These are phyloP conservation scores for Lepidurus packardi DNA, from an alignment of 1,140 invertebrate genomes.

Conservation along the genomic window DNA sequence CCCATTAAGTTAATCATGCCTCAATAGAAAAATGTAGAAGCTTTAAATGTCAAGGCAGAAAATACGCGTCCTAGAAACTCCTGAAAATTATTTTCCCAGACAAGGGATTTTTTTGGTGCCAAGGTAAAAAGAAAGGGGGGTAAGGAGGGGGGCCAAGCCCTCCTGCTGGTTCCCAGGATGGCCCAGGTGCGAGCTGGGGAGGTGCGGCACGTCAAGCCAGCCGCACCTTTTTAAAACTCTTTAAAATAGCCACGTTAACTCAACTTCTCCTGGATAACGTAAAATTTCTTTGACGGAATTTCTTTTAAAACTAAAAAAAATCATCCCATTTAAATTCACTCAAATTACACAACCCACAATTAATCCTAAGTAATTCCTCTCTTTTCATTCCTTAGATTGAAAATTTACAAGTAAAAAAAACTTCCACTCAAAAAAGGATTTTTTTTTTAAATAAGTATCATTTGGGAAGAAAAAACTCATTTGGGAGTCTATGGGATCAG, in stretches of 20 bases:
- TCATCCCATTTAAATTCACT: too few species aligned
- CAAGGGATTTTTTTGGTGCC: background rate
- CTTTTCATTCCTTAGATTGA: too few species aligned
- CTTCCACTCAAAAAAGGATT: background rate
- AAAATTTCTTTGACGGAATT: too few species aligned
- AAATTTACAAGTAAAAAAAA: background rate
- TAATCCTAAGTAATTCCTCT: too few species aligned
- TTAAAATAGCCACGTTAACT: background rate
- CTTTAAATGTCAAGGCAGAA: too few species aligned
- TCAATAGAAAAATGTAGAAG: too few species aligned
- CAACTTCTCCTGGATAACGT: too few species aligned
- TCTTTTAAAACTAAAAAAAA: too few species aligned
- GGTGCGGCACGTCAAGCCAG: conserved; percentile 12
- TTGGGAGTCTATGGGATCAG: too few species aligned
- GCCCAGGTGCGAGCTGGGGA: conserved; percentile 19
- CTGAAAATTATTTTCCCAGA: background rate
- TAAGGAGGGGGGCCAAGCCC: background rate
- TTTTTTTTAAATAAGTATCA: background rate
- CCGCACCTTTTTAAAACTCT: conserved; percentile 13
- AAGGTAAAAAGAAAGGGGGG: conserved; percentile 18
- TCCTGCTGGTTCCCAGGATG: conserved; percentile 16
- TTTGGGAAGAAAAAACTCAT: background rate
- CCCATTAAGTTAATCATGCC: too few species aligned
- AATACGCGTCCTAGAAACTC: too few species aligned
- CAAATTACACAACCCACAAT: too few species aligned